Percentiles rank a stretch among this genome's conserved stretches.
Conservation (phyloP, 1,140 invertebrate species). For the Neodiprion virginianus region DNA sequence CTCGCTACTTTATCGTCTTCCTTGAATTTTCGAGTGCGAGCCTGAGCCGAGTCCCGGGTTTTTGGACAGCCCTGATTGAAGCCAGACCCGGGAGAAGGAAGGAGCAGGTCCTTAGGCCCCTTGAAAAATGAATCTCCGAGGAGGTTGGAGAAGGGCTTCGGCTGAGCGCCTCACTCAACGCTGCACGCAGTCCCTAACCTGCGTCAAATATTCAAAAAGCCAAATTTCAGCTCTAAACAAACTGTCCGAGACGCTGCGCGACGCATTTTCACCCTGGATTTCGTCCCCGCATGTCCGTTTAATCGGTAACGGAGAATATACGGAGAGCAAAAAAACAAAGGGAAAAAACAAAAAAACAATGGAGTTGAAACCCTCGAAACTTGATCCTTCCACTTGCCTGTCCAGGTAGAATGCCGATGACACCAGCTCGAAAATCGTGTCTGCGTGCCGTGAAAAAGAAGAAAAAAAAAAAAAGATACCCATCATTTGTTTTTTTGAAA, state of each 20-base stretch:
- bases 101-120: slow-evolving; percentile 46
- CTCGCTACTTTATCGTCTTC: background rate
- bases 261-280: background rate
- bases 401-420: no score
- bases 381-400: no score
- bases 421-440: no score
- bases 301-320: no score
- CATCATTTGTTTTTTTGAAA: no score
- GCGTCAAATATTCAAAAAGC: slow-evolving; percentile 32
- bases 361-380: no score
- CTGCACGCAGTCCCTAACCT: slow-evolving; percentile 32
- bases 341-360: no score
- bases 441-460: no score
- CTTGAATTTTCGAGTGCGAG: background rate
- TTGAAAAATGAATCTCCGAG: slow-evolving; percentile 49
- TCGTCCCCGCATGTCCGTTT: background rate
- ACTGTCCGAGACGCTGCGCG: background rate
- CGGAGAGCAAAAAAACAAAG: no score
- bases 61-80: slow-evolving; percentile 4
- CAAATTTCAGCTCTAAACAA: slow-evolving; percentile 8
- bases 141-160: slow-evolving; percentile 32
- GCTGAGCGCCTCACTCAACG: slow-evolving; percentile 13
- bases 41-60: slow-evolving; percentile 1
- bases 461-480: no score
- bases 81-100: slow-evolving; percentile 19